Evolutionary conservation across 2,797 vertebrate genomes (phyloP).

Genomic region (Pampus argenteus): DNA sequence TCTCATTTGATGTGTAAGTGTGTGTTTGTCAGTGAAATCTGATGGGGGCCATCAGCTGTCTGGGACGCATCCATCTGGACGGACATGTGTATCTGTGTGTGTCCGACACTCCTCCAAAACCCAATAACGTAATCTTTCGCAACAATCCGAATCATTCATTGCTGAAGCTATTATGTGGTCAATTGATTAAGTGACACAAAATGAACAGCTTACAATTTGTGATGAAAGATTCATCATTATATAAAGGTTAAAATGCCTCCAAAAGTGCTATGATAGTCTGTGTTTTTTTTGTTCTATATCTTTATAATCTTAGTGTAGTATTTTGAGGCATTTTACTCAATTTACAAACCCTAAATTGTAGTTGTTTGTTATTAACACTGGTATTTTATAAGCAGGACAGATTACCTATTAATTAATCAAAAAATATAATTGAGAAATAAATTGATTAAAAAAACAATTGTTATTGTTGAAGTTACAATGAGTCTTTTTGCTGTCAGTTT

Average conservation of each 20-base stretch:
- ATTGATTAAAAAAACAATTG: no score
- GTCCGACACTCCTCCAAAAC: not conserved
- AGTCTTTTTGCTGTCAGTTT: not conserved
- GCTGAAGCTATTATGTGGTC: not conserved
- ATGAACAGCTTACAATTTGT: not conserved
- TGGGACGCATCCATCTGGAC: conserved; percentile 81
- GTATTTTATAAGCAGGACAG: not conserved
- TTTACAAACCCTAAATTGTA: not conserved
- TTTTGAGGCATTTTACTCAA: not conserved
- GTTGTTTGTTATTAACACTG: not conserved
- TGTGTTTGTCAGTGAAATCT: conserved; percentile 93
- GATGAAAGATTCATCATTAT: not conserved
- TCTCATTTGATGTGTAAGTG: conserved; percentile 90
- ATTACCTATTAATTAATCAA: not conserved
- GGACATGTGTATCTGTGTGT: conserved; percentile 33
- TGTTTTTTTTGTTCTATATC: not conserved
- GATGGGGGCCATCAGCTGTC: conserved; percentile 91
- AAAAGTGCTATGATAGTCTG: not conserved
- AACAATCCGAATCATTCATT: not conserved
- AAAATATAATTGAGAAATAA: no score
- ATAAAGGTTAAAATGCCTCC: not conserved
- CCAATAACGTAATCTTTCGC: not conserved
- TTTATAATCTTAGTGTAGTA: not conserved
- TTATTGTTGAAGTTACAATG: not conserved
- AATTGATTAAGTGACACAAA: not conserved